Evolutionary conservation across 2,113 vertebrate genomes (phyloP), one percentile per base, ranked within the genome.

Genomic region (Thamnophis sirtalis): DNA sequence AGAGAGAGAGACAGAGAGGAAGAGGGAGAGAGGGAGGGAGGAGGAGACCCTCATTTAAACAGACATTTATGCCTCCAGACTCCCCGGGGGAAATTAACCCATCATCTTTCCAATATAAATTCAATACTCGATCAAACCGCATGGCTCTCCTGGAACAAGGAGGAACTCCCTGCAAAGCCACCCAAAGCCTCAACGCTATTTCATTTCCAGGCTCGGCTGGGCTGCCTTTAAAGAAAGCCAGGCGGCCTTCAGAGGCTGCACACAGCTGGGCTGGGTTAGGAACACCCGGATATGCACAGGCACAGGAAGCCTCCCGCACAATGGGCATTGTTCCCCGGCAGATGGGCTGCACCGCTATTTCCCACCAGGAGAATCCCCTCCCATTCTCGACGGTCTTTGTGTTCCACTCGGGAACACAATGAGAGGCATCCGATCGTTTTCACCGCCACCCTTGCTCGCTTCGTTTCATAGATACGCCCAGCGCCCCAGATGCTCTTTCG

Each of bases 241-340:
- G 84, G 0, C 93, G 93, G 94, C 92, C n/a, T n/a, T n/a, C 91
- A 90, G 91, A 43, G 21, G 63, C 94, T 93, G 96, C 92, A 92
- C 94, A 95, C 94, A 91, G 89, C 91, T 89, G 91, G 87, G 84
- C 90, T 91, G 50, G 87, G 87, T 86, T 60, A 58, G 48, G 73
- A 0, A 89, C 91, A 93, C 88, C 80, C 53, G 10, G 73, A 95
- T 63, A 95, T 87, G 94, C 93, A 96, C 90, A 96, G 96, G 96
- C 93, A 96, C 90, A 96, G 96, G 96, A 97, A 97, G 96, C 84
- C 49, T 33, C 93, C 90, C 38, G 33, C 21, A 96, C 95, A 96
- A 93, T 96, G 94, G 87, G 87, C 93, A 93, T 94, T 94, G 94
- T 97, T 93, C 92, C 56, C 53, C 89, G 89, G 91, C 93, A 96